Evolutionary conservation across 2,113 vertebrate species (phyloP), one percentile per base, ranked within the genome.

Genomic region (Fregata magnificens): DNA sequence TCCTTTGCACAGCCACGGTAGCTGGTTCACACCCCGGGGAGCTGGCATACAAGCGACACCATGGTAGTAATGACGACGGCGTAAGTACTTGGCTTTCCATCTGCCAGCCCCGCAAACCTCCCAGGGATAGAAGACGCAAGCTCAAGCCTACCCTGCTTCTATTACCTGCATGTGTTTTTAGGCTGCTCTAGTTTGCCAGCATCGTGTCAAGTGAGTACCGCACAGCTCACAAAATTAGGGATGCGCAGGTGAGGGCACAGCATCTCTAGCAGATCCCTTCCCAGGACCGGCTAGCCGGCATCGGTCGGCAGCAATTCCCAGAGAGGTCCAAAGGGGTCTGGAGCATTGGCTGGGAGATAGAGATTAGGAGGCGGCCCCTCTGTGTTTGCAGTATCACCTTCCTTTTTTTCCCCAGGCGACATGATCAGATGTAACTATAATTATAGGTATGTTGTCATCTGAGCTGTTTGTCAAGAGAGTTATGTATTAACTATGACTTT

Each of bases 401-500:
- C 77, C 62, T 62, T 74, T 78, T 74, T 78, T 63, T 91, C 81
- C 94, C 62, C 45, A 5, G n/a, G 90, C 13, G 1, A 49, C 26
- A 4, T 15, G 53, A 95, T 95, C 73, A 95, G 88, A 76, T 89
- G 84, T 14, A 86, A 92, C 86, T 65, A 94, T 90, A 95, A 90
- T 91, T 87, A 85, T 94, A 85, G 95, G 89, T 89, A 61, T 90
- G 77, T 94, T 83, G 80, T 90, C 86, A 82, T 90, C 62, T 21
- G 71, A 91, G 86, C 91, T 89, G 84, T 92, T 97, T 95, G 83
- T 97, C 96, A 87, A 26, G 93, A 92, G 61, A 93, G 53, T 62
- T 88, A 44, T 8, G 16, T 53, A 7, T 93, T 95, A 95, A 93
- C 97, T 72, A 5, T 87, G 38, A 56, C 31, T 56, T 89, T 73